Base-by-base conservation (phyloP, 35 echinoderm and acorn worm species). In the Patiria miniata region DNA sequence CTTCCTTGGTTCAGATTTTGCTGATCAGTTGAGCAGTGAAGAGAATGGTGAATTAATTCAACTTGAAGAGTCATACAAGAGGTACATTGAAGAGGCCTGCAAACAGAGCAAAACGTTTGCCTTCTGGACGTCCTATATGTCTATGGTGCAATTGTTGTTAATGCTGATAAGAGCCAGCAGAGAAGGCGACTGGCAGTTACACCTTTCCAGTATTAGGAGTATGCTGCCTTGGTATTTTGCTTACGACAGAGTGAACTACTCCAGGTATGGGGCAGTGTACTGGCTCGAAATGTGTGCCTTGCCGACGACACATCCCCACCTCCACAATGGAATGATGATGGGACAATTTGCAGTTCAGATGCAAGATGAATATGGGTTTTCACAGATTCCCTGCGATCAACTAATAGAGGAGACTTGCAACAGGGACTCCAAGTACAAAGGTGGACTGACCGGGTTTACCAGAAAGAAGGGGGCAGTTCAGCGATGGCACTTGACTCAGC, bases 331-430 rank as follows among this genome's bases (percentile, higher is more conserved):
- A 18, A 86, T 89, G 61, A 52, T 51, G 37, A 36, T 81, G 56
- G 86, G 90, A 10, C 22, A 92, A n/a, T 90, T 97, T 90, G 90
- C 80, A 65, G 89, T 95, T 21, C 93, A 95, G 51, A 78, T 89
- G 51, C 81, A 94, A 54, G 76, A 53, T 8, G 50, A 61, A 1
- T 40, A 89, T 81, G 85, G 79, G 29, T 89, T 96, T 83, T 39
- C 81, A 38, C 39, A 68, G 36, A 76, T 89, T 6, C 68, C 85
- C 12, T 91, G 89, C 60, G 90, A 96, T 83, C 81, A 81, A 58
- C 17, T 36, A 18, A 92, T 92, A 37, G 76, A 95, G 79, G 81
- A 95, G 57, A 95, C n/a, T n/a, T n/a, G n/a, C n/a, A n/a, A n/a
- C n/a, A n/a, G n/a, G n/a, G n/a, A n/a, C n/a, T n/a, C n/a, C n/a